Base-by-base conservation (phyloP, 1,140 invertebrate species). In the Epicauta chinensis region DNA sequence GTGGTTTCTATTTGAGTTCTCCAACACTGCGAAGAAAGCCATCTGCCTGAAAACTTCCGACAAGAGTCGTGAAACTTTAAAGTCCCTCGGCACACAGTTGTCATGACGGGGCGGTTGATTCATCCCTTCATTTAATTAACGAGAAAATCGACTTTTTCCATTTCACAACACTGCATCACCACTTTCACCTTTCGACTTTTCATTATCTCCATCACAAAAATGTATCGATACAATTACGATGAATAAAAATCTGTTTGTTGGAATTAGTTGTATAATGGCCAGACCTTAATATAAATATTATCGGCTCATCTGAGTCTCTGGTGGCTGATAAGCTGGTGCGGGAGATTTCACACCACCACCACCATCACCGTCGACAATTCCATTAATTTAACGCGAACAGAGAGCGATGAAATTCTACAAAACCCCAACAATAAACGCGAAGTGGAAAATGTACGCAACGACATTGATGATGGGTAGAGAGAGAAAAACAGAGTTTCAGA, bases 321-420 rank as follows among this genome's bases (percentile, higher is more conserved):
- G 60, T 48, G 53, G 53, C 53, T 56, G 61, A 63, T 63, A 63
- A 63, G 61, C 58, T 53, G 45, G 49, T 45, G 55, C 58, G 56
- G 56, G 58, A 63, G 55, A 60, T 63, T 59, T 58, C 58, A 55
- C 58, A 59, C 53, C 51, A 52, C 32, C 48, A 45, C 55, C 58
- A 59, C 53, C 51, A 52, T 31, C 48, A 45, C 55, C 54, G 60
- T 62, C 60, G 58, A 62, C 60, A 60, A 59, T 63, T 61, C 59
- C 59, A 63, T 63, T 63, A 63, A 63, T 63, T 63, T 58, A 56
- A 61, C 55, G 53, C 53, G 57, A 23, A 23, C 23, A 5, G 23
- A n/a, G n/a, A 23, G 23, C 23, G 23, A 23, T 23, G 23, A 23
- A 23, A 23, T 23, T 23, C 23, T 7, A 5, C 23, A 5, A n/a